A percentile compares a stretch with the other conserved stretches of the same genome.
These are phyloP conservation scores for Melanostoma scalare DNA, from an alignment of 2,888 invertebrate genomes.

Conservation along the genomic window DNA sequence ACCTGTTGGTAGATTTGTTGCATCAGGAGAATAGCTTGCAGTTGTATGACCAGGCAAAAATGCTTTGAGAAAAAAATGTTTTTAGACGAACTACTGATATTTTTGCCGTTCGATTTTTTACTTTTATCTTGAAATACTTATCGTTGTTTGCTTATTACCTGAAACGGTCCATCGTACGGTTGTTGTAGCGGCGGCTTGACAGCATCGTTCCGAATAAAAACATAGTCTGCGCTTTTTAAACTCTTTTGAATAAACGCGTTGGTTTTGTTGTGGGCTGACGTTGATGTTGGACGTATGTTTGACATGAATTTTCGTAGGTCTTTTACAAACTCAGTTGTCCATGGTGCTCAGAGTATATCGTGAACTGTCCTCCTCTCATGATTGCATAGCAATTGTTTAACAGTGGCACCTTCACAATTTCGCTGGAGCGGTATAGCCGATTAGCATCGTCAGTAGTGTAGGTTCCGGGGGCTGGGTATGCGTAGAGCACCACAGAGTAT, in stretches of 20 bases:
- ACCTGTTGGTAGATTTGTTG: no score
- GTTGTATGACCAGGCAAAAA: no score
- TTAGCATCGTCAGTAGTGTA: no score
- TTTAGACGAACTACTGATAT: conserved; percentile 11
- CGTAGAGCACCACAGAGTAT: no score
- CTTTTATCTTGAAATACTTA: neutral
- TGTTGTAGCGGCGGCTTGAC: neutral
- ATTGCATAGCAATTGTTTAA: conserved; percentile 52
- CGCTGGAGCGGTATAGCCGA: no score
- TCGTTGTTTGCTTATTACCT: neutral
- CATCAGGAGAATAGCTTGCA: no score
- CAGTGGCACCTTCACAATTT: no score
- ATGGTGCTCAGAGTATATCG: neutral
- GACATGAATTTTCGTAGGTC: conserved; percentile 4
- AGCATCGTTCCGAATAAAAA: conserved; percentile 10
- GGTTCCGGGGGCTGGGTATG: no score
- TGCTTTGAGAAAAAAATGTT: no score
- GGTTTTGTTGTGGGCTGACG: conserved; percentile 3
- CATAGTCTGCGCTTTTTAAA: neutral
- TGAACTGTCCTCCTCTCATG: conserved; percentile 45
- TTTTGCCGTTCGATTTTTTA: conserved; percentile 1
- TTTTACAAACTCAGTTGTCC: conserved; percentile 5
- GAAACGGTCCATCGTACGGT: conserved; percentile 7
- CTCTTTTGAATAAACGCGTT: neutral
- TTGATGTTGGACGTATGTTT: conserved; percentile 1